Conservation (phyloP, 1,140 invertebrate genomes). For the Tetranychus cinnabarinus region DNA sequence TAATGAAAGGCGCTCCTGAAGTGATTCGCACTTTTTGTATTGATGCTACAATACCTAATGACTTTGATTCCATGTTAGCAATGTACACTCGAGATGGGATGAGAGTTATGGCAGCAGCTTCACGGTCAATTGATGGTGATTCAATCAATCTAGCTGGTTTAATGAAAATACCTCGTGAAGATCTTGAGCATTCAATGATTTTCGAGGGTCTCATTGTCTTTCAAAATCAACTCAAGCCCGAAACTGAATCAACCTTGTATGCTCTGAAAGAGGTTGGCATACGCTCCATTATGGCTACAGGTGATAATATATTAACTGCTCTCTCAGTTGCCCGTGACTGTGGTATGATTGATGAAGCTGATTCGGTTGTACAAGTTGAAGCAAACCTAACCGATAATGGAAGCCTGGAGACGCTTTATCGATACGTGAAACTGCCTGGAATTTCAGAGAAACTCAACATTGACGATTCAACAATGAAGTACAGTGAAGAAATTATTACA, state of each 20-base stretch:
- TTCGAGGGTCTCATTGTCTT: slow-evolving; percentile 72
- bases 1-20: slow-evolving; percentile 70
- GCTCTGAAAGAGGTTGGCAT: slow-evolving; percentile 59
- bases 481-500: slow-evolving; percentile 1
- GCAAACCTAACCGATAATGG: slow-evolving; percentile 2
- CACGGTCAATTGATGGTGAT: slow-evolving; percentile 9
- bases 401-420: slow-evolving; percentile 5
- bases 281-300: slow-evolving; percentile 83
- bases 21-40: slow-evolving; percentile 41
- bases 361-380: slow-evolving; percentile 12
- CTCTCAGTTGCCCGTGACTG: slow-evolving; percentile 89
- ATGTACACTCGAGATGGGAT: slow-evolving; percentile 62
- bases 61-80: slow-evolving; percentile 39
- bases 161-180: slow-evolving; percentile 22
- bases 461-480: slow-evolving; percentile 4
- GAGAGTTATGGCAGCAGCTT: slow-evolving; percentile 57
- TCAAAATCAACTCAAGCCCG: slow-evolving; percentile 68
- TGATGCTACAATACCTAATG: slow-evolving; percentile 39
- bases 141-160: slow-evolving; percentile 5
- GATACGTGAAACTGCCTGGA: slow-evolving; percentile 12
- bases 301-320: slow-evolving; percentile 88
- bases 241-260: slow-evolving; percentile 48
- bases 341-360: slow-evolving; percentile 43
- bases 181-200: slow-evolving; percentile 50
- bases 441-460: slow-evolving; percentile 13